Evolutionary conservation across 2,888 invertebrate genomes (phyloP), one percentile per base, ranked within the genome.

Genomic region (Lasiommata megera): DNA sequence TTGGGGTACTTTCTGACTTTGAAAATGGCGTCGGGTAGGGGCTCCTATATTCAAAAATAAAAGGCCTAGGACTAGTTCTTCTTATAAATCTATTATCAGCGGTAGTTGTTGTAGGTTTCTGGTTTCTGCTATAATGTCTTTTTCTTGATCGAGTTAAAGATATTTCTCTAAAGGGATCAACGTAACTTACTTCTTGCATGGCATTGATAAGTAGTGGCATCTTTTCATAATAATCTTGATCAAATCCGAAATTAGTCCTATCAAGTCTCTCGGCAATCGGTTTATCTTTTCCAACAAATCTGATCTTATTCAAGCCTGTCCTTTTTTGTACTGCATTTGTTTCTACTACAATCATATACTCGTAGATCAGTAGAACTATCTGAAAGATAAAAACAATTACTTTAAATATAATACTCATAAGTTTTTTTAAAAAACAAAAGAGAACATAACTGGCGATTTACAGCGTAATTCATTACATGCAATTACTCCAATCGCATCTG

Each of bases 341-440:
- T 82, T 88, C 88, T 83, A 88, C 86, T 69, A 84, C 85, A 79
- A 89, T 85, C 71, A 82, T 76, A 71, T 89, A 87, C 74, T 90
- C 90, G 78, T 87, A 90, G 82, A 89, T 88, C 66, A 90, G 85
- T 80, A 90, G 80, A 82, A 89, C 85, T 79, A 85, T 81, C 89
- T 90, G 88, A 54, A 89, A 88, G 68, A 71, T 71, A 54, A 54
- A 54, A 51, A 29, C n/a, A n/a, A n/a, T n/a, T n/a, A n/a, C n/a
- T n/a, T n/a, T n/a, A n/a, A n/a, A n/a, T n/a, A n/a, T n/a, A n/a
- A n/a, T n/a, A n/a, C n/a, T n/a, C n/a, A n/a, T n/a, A n/a, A n/a
- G n/a, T n/a, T n/a, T n/a, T n/a, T n/a, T n/a, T n/a, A n/a, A n/a
- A n/a, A n/a, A n/a, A n/a, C n/a, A n/a, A n/a, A n/a, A n/a, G n/a